Evolutionary conservation across 2,888 invertebrate genomes (phyloP).

Genomic region (Pheosia gnoma): DNA sequence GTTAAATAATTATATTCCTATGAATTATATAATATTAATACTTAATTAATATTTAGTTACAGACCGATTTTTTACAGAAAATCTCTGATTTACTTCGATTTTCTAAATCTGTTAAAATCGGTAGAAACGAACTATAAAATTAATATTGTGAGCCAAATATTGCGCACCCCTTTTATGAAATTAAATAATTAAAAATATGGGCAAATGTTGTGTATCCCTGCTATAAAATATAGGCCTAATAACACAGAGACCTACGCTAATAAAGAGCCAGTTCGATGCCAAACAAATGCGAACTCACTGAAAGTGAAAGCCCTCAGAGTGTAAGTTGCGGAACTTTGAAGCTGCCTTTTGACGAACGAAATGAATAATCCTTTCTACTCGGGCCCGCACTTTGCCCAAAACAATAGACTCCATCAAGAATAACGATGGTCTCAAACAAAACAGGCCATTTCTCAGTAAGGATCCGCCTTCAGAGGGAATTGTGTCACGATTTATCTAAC

Average conservation of each 20-base stretch:
- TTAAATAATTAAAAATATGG: conserved; percentile 14
- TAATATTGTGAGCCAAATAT: no score
- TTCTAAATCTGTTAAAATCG: no score
- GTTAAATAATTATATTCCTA: no score
- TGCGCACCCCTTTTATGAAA: background rate
- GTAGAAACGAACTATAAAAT: no score
- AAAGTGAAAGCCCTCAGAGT: conserved; percentile 53
- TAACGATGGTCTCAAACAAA: conserved; percentile 78
- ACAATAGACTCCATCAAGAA: conserved; percentile 79
- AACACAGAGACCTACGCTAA: background rate
- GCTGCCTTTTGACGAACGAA: conserved; percentile 66
- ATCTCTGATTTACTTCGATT: no score
- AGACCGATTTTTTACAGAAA: no score
- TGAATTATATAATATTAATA: no score
- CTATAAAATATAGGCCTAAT: conserved; percentile 23
- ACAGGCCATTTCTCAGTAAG: conserved; percentile 65
- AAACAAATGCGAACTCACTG: conserved; percentile 58
- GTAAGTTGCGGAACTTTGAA: conserved; percentile 50
- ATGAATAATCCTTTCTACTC: conserved; percentile 78
- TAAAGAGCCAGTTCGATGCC: conserved; percentile 26
- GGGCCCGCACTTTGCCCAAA: conserved; percentile 58
- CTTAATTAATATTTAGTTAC: no score
- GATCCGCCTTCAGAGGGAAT: conserved; percentile 53
- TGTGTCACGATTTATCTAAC: conserved; percentile 58
- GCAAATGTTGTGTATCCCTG: conserved; percentile 30